A percentile compares a stretch with the other conserved stretches of the same genome.
Evolutionary conservation across 2,888 invertebrate species (phyloP).

Genomic region (Sipunculus nudus): DNA sequence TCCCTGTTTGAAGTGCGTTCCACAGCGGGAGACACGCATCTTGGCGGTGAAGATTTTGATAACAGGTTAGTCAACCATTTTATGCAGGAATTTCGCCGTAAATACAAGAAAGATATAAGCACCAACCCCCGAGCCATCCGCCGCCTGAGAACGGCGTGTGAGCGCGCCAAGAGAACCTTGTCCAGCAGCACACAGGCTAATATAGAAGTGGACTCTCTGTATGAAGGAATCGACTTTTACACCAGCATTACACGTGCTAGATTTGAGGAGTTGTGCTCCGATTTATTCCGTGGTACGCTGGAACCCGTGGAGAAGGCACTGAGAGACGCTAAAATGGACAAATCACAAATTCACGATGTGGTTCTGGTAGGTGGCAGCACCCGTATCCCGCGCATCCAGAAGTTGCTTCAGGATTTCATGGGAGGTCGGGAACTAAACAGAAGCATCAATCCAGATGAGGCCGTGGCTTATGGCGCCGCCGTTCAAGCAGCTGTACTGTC

Average conservation of each 20-base stretch:
- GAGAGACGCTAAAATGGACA: constrained; percentile 81
- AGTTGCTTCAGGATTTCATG: constrained; percentile 57
- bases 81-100: constrained; percentile 53
- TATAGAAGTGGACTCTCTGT: constrained; percentile 58
- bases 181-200: constrained; percentile 52
- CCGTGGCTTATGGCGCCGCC: constrained; percentile 50
- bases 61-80: constrained; percentile 54
- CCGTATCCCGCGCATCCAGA: constrained; percentile 60
- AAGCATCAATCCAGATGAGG: constrained; percentile 54
- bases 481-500: constrained; percentile 73
- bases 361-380: constrained; percentile 78
- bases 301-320: constrained; percentile 83
- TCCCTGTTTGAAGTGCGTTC: constrained; percentile 68
- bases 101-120: constrained; percentile 50
- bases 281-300: constrained; percentile 71
- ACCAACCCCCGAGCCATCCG: constrained; percentile 50
- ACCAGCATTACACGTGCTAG: constrained; percentile 56
- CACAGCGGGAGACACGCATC: constrained; percentile 60
- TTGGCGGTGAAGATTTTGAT: constrained; percentile 62
- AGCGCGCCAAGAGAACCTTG: constrained; percentile 57
- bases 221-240: constrained; percentile 59
- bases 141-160: constrained; percentile 56
- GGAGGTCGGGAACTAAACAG: constrained; percentile 90
- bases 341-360: constrained; percentile 79
- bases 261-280: constrained; percentile 57